Percentiles rank a stretch among this genome's conserved stretches.
Evolutionary conservation across 2,113 vertebrate genomes (phyloP).

Genomic region (Vireo altiloquus): DNA sequence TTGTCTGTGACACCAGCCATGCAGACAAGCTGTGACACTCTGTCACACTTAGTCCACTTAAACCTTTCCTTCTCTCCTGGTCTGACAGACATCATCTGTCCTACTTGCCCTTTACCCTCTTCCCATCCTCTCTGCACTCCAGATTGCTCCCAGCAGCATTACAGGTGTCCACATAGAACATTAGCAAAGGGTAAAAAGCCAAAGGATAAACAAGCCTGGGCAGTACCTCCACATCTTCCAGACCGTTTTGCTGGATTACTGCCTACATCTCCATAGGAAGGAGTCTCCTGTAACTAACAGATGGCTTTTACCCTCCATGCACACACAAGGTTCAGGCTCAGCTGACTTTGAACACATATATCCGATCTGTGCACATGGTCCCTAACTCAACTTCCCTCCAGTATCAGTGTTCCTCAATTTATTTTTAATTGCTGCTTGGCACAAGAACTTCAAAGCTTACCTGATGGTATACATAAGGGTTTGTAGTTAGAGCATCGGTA

Average conservation of each 20-base stretch:
- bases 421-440: not conserved
- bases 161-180: not conserved
- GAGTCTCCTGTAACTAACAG: not conserved
- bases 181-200: not conserved
- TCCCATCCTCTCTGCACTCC: not conserved
- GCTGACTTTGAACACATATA: not conserved
- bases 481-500: not conserved
- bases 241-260: not conserved
- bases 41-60: not conserved
- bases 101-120: not conserved
- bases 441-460: not conserved
- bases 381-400: not conserved
- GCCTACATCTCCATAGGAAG: not conserved
- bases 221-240: not conserved
- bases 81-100: not conserved
- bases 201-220: not conserved
- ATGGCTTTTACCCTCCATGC: not conserved
- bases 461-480: not conserved
- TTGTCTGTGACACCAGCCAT: not conserved
- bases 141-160: not conserved
- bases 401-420: not conserved
- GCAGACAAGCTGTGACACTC: not conserved
- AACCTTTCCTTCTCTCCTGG: not conserved
- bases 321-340: not conserved
- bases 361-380: not conserved